Conservation (phyloP, 1,140 invertebrate genomes). For the Drosophila willistoni region DNA sequence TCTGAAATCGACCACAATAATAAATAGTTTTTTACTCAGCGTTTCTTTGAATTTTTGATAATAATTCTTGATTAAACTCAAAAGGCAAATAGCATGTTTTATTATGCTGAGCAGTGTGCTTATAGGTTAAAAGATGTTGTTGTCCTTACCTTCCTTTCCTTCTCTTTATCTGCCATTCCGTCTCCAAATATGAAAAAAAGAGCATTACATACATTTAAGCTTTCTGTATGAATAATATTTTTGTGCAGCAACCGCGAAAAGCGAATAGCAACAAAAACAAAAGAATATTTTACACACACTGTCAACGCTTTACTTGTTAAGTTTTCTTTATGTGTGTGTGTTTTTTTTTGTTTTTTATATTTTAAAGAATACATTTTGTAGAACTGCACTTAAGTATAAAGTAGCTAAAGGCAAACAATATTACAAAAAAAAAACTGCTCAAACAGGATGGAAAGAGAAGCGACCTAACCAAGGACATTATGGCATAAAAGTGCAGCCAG, state of each 20-base stretch:
- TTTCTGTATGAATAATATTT: conserved; percentile 73
- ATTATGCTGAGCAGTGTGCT: not conserved
- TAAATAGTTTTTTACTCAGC: no score
- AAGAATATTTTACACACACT: conserved; percentile 41
- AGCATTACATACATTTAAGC: conserved; percentile 46
- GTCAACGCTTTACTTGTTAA: conserved; percentile 67
- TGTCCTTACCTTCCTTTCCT: not conserved
- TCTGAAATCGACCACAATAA: no score
- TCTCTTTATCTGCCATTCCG: not conserved
- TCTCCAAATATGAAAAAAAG: not conserved
- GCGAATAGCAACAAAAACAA: conserved; percentile 63
- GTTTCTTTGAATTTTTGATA: no score
- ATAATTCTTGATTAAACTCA: no score
- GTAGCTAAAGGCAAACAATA: conserved; percentile 75
- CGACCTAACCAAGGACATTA: conserved; percentile 27
- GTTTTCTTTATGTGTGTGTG: conserved; percentile 30
- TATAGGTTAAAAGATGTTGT: not conserved
- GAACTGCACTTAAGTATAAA: conserved; percentile 76
- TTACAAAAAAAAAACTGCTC: conserved; percentile 50
- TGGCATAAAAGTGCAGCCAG: conserved; percentile 48
- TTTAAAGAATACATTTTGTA: conserved; percentile 60
- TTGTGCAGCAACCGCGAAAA: conserved; percentile 49
- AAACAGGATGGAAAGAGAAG: conserved; percentile 5
- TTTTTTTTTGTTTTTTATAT: conserved; percentile 26
- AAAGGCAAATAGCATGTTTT: not conserved